Percentiles rank a stretch among this genome's conserved stretches.
These are phyloP conservation scores for Nicator chloris DNA, from an alignment of 2,113 vertebrate species.

Conservation along the genomic window DNA sequence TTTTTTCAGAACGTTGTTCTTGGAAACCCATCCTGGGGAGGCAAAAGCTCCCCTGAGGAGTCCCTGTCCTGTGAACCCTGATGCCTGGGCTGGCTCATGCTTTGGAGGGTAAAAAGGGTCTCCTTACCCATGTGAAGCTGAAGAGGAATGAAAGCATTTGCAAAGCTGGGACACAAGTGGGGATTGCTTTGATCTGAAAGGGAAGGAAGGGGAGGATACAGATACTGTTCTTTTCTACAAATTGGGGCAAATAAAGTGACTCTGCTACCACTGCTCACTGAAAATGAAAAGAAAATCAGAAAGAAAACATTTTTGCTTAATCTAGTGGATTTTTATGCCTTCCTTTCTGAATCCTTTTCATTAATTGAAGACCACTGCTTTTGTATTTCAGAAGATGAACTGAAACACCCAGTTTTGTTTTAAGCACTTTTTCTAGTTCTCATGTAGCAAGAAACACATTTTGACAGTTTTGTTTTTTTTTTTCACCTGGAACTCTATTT, in stretches of 20 bases:
- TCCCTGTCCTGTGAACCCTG: background rate
- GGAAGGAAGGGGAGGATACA: background rate
- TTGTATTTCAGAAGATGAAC: background rate
- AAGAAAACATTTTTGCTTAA: background rate
- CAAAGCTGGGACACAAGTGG: background rate
- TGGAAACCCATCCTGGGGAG: background rate
- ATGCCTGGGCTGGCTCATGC: background rate
- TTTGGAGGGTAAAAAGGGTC: background rate
- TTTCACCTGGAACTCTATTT: background rate
- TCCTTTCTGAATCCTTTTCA: rapidly evolving
- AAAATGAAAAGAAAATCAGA: background rate
- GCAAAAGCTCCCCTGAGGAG: background rate
- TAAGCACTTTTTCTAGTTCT: background rate
- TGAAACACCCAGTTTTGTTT: background rate
- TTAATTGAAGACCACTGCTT: background rate
- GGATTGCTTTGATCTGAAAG: background rate
- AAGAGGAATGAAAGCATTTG: background rate
- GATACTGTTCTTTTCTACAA: background rate
- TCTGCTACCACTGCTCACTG: background rate
- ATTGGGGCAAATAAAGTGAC: background rate
- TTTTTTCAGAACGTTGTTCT: background rate
- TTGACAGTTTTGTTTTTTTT: background rate
- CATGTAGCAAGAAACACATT: background rate
- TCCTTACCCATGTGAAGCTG: background rate
- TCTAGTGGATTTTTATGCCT: background rate